Evolutionary conservation across 2,113 vertebrate species (phyloP), one percentile per base, ranked within the genome.

Genomic region (Rafetus swinhoei): DNA sequence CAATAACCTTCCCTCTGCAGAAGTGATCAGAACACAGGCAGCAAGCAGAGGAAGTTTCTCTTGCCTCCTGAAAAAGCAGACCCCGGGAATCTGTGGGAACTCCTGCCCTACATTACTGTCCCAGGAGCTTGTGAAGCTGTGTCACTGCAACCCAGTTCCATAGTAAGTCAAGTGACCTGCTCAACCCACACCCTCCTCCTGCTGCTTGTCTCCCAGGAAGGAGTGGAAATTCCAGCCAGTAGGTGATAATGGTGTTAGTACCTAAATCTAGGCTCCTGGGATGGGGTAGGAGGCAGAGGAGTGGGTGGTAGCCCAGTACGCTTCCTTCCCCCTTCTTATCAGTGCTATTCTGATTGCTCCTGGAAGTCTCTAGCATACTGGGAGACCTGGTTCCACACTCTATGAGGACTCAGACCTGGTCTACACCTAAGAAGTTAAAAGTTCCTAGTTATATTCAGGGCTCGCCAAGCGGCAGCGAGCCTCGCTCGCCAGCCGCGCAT

Each of bases 41-140:
- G 10, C 11, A 74, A 81, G 2, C 0, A 9, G 1, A 4, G 50
- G 18, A n/a, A 7, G 4, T 39, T 87, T 53, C 52, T 1, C 29
- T 32, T 65, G 14, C 62, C 62, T 65, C 29, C 62, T 65, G 62
- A 65, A 14, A 65, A 32, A 65, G 32, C 62, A 15, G 29, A 32
- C 7, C 62, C 62, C 15, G 13, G 14, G 29, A 65, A 65, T 65
- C 13, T 32, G 62, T 65, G 29, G 27, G 27, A 65, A 32, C 62
- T 16, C 29, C 29, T 32, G 29, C 62, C 14, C 29, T 65, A 32
- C 29, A 65, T 65, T 29, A 32, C 62, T 32, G 29, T 32, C 29
- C 14, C 5, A 65, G 7, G 62, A 16, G 29, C 62, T 65, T 27
- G 14, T 65, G 62, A 65, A 14, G 29, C 7, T 32, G 62, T 32